phyloP scores from a whole-genome alignment of 2,888 invertebrate species.

The Cactoblastis cactorum region DNA sequence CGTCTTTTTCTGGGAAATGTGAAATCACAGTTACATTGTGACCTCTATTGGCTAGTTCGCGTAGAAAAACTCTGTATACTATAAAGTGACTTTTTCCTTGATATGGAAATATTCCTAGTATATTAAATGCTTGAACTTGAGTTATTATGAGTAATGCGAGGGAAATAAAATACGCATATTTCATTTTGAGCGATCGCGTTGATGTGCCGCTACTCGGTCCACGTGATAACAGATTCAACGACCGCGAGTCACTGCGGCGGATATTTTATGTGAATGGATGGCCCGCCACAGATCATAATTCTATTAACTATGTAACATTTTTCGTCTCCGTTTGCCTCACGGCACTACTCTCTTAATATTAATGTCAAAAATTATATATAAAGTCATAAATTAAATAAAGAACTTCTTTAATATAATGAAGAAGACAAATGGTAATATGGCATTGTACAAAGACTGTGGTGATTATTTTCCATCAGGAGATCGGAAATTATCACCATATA shows the following conservation, averaged over 20 bases:
- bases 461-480: no score
- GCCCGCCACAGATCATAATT: no score
- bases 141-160: conserved; percentile 28
- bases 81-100: conserved; percentile 85
- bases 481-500: no score
- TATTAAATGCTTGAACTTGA: conserved; percentile 45
- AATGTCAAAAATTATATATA: no score
- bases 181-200: conserved; percentile 31
- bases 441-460: no score
- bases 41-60: conserved; percentile 79
- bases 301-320: no score
- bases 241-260: neutral
- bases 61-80: conserved; percentile 80
- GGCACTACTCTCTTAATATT: no score
- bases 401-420: no score
- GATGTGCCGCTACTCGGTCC: neutral
- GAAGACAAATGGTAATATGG: no score
- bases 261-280: no score
- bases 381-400: no score
- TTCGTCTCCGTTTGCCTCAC: no score
- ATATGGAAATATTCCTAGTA: conserved; percentile 83
- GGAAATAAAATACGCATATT: conserved; percentile 24
- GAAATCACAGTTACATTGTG: conserved; percentile 85
- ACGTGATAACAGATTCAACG: neutral
- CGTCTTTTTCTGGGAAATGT: conserved; percentile 76